phyloP scores from a whole-genome alignment of 2,113 vertebrate species.

The Apeltes quadracus region DNA sequence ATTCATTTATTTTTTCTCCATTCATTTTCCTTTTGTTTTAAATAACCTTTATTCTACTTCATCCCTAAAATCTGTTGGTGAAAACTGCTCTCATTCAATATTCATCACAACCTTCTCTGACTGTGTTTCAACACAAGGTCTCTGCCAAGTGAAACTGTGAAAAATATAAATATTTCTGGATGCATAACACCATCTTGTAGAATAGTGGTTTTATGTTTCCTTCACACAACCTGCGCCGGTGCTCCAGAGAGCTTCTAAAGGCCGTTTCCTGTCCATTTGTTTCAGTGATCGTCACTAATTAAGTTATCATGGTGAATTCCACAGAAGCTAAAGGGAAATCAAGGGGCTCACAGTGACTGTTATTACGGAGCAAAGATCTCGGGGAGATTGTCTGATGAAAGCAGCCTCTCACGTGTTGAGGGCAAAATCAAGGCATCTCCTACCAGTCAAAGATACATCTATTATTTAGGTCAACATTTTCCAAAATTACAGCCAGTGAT shows the following conservation, averaged over 20 bases:
- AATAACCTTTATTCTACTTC: neutral
- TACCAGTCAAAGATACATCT: neutral
- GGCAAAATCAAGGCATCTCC: neutral
- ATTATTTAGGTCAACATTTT: neutral
- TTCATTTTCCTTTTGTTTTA: neutral
- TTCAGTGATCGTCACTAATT: constrained; percentile 34
- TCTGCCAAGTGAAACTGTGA: constrained; percentile 21
- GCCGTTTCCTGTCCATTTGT: constrained; percentile 30
- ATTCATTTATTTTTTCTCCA: neutral
- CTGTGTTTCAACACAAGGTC: neutral
- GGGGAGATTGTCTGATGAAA: neutral
- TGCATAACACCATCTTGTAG: constrained; percentile 18
- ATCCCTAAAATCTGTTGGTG: neutral
- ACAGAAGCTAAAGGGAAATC: constrained; percentile 19
- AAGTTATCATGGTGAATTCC: constrained; percentile 17
- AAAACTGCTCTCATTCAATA: neutral
- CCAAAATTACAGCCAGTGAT: neutral
- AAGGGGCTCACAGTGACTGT: constrained; percentile 9
- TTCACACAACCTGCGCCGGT: constrained; percentile 2
- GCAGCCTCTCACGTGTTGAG: neutral
- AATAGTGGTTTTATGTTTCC: constrained; percentile 25
- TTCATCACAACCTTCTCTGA: neutral
- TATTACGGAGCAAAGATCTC: constrained; percentile 6
- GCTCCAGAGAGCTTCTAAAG: constrained; percentile 33
- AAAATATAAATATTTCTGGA: constrained; percentile 28